These are phyloP conservation scores for Euzetes globulus DNA, from an alignment of 2,888 invertebrate species.

Conservation along the genomic window DNA sequence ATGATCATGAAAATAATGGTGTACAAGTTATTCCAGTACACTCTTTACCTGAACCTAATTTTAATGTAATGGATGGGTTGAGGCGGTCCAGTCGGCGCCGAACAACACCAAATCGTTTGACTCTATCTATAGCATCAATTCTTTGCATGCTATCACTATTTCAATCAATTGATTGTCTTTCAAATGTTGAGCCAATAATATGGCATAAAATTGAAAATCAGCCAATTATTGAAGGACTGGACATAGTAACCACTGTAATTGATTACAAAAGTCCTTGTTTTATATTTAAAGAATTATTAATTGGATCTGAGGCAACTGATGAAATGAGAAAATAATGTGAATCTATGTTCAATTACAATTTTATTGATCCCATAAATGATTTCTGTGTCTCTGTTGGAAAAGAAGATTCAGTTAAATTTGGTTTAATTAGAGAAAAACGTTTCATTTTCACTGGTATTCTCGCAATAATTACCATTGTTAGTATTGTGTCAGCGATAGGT, in stretches of 20 bases:
- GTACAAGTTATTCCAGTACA: neutral
- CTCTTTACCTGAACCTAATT: neutral
- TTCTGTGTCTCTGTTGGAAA: neutral
- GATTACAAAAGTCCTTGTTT: neutral
- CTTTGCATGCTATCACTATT: neutral
- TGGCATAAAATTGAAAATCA: neutral
- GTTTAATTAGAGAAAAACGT: neutral
- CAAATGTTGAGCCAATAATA: neutral
- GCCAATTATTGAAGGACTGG: neutral
- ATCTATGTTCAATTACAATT: neutral
- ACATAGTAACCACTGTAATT: constrained; percentile 3
- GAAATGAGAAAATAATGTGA: neutral
- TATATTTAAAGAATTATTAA: constrained; percentile 10
- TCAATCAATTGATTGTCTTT: neutral
- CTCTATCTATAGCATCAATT: neutral
- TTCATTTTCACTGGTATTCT: neutral
- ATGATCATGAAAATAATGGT: neutral
- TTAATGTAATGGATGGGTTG: neutral
- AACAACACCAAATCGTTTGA: neutral
- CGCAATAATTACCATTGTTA: neutral
- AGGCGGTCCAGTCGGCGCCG: neutral
- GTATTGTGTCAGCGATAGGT: too few relatives aligned
- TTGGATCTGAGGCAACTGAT: neutral
- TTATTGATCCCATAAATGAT: neutral
- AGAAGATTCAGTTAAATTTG: neutral